phyloP scores from a whole-genome alignment of 2,113 vertebrate genomes.

The Brachyhypopomus occidentalis region DNA sequence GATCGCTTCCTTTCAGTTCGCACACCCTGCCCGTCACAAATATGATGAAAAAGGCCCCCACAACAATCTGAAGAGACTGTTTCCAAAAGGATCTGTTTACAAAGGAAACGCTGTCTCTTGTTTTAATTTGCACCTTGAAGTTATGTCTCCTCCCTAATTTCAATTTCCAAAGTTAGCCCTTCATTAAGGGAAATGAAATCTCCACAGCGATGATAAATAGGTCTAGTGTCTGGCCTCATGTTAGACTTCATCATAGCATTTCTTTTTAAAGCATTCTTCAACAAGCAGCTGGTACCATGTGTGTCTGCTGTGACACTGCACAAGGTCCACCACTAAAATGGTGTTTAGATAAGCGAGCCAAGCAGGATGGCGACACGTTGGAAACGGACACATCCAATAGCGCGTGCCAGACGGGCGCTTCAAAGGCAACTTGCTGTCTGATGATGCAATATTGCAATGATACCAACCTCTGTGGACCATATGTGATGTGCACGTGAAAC shows the following conservation, averaged over 20 bases:
- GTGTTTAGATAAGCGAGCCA: background rate
- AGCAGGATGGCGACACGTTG: background rate
- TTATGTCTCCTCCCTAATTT: background rate
- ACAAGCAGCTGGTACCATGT: background rate
- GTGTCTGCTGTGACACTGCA: background rate
- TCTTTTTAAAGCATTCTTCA: background rate
- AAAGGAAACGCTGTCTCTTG: background rate
- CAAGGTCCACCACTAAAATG: background rate
- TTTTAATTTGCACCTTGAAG: conserved; percentile 7
- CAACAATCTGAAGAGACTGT: conserved; percentile 15
- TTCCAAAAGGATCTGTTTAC: conserved; percentile 34
- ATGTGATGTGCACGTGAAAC: no score
- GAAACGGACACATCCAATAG: background rate
- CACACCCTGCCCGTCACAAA: no score
- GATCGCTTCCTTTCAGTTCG: no score
- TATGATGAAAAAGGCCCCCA: background rate
- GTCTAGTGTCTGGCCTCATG: background rate
- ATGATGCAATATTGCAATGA: background rate
- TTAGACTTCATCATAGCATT: background rate
- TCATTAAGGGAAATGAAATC: background rate
- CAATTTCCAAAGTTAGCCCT: background rate
- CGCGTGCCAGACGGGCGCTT: background rate
- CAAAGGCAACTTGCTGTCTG: background rate
- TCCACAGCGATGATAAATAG: background rate
- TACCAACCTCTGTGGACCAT: background rate